Evolutionary conservation across 2,113 vertebrate species (phyloP), one percentile per base, ranked within the genome.

Genomic region (Falco punctatus): DNA sequence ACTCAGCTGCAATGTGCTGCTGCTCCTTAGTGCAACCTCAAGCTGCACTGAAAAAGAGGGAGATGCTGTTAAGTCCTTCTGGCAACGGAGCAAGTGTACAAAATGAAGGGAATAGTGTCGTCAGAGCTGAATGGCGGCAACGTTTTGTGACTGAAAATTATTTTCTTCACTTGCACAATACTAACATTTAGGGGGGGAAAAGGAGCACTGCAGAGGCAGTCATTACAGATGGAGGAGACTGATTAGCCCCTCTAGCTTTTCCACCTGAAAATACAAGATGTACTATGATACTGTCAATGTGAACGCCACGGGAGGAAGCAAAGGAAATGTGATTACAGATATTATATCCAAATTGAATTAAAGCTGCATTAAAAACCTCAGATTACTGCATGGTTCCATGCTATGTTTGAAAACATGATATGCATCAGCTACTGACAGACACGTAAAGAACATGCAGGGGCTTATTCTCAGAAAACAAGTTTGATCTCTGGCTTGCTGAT

Each of bases 241-340:
- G 79, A 94, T 94, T 80, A 95, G 46, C 21, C 59, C 51, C 55
- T 70, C 78, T 75, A 57, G 67, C 59, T 82, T 88, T 85, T 85
- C 75, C 71, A 85, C 78, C 84, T 93, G 87, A 89, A 88, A 92
- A 90, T 85, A 58, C 64, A 90, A 91, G 84, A 95, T 83, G 21
- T 67, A 48, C 54, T 48, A 8, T 44, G 81, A 75, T 88, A 88
- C 18, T 0, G 6, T 46, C 0, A 6, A 73, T 2, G 5, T 42
- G n/a, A 87, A 65, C 79, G 90, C 73, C 35, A 26, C 18, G 74
- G 84, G 81, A 94, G 84, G 89, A 95, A 94, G 87, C 59, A 88
- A 79, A 73, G 81, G 87, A 97, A 96, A 97, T 95, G 67, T 90
- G 65, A 95, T 97, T 96, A 86, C 51, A 86, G 74, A 67, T 96